Percentiles rank a stretch among this genome's conserved stretches.
Conservation (phyloP, 2,797 vertebrate genomes). For the Sebastiscus albofasciatus region DNA sequence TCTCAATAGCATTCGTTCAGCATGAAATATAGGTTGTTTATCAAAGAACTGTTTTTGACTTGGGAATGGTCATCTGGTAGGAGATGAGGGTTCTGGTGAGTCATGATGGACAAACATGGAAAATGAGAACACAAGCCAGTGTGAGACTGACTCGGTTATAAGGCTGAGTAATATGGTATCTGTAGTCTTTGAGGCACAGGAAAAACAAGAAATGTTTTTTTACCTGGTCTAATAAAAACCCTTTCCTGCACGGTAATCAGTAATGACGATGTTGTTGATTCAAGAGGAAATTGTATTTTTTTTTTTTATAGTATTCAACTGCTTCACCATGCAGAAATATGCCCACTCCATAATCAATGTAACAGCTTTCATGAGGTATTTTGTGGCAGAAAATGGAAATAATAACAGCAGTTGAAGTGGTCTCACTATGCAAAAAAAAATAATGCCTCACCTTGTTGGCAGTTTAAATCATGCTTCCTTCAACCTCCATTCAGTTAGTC, state of each 20-base stretch:
- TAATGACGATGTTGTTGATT: background rate
- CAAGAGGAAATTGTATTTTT: background rate
- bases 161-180: background rate
- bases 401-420: background rate
- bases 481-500: background rate
- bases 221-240: background rate
- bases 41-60: background rate
- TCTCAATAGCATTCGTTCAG: slow-evolving; percentile 8
- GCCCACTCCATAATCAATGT: background rate
- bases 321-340: slow-evolving; percentile 4
- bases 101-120: slow-evolving; percentile 4
- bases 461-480: background rate
- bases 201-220: background rate
- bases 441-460: background rate
- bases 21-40: slow-evolving; percentile 11
- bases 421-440: background rate
- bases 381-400: background rate
- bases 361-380: background rate
- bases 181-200: background rate
- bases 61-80: slow-evolving; percentile 1
- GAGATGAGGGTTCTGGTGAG: slow-evolving; percentile 13
- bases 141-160: background rate
- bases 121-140: background rate
- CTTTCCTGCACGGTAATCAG: background rate
- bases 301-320: slow-evolving; percentile 12